These are phyloP conservation scores for Pygocentrus nattereri DNA, from an alignment of 2,797 vertebrate genomes.

Conservation along the genomic window DNA sequence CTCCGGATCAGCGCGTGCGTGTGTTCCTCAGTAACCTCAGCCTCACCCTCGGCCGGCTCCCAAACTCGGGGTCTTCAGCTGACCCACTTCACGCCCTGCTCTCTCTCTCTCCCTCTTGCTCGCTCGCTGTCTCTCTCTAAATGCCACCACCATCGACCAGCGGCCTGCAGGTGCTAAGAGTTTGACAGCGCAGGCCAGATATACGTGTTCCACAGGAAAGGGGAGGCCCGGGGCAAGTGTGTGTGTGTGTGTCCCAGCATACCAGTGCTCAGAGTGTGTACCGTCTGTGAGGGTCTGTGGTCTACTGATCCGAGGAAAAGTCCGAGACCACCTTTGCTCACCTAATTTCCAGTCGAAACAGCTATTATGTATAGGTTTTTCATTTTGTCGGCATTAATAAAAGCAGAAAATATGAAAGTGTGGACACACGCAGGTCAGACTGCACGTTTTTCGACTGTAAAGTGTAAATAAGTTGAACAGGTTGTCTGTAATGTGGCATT, in stretches of 20 bases:
- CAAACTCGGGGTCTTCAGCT: constrained; percentile 66
- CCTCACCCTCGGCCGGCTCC: constrained; percentile 68
- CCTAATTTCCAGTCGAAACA: no score
- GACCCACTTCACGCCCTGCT: constrained; percentile 74
- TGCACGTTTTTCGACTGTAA: no score
- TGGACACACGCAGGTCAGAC: no score
- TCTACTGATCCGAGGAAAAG: no score
- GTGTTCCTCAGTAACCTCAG: constrained; percentile 61
- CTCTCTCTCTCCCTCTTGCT: not conserved
- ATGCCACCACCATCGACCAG: constrained; percentile 61
- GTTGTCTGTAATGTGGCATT: no score
- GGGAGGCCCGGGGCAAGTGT: constrained; percentile 61
- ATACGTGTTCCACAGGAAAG: constrained; percentile 75
- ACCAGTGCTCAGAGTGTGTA: not conserved
- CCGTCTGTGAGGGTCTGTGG: not conserved
- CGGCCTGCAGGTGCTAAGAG: constrained; percentile 82
- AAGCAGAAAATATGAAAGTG: no score
- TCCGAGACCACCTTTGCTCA: no score
- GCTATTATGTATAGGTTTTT: no score
- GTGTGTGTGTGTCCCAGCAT: constrained; percentile 39
- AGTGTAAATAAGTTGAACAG: no score
- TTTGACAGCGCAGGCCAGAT: constrained; percentile 77
- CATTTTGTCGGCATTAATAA: no score
- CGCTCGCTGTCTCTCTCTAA: constrained; percentile 24
- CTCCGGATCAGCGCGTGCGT: not conserved